Conservation (phyloP, 2,113 vertebrate genomes). For the Halichoerus grypus region DNA sequence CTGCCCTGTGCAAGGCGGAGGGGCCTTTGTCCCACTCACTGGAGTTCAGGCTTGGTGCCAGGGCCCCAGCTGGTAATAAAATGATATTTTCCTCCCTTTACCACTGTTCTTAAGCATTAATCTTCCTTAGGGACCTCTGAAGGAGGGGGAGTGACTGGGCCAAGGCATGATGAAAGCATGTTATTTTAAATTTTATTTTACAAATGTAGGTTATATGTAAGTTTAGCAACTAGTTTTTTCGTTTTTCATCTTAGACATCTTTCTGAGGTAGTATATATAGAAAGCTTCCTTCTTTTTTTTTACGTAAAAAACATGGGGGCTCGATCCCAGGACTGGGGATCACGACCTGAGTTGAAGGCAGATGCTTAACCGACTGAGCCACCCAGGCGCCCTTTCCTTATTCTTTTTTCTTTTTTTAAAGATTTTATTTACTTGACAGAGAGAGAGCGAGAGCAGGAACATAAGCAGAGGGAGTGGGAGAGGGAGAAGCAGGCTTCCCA, state of each 20-base stretch:
- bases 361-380: too few species aligned
- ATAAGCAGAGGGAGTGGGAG: too few species aligned
- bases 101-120: background rate
- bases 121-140: background rate
- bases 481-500: too few species aligned
- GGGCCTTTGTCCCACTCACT: background rate
- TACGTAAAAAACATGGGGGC: background rate
- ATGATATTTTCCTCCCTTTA: background rate
- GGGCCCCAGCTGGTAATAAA: background rate
- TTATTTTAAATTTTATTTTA: slow-evolving; percentile 34
- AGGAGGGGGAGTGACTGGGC: background rate
- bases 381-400: too few species aligned
- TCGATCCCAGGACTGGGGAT: background rate
- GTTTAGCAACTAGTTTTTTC: background rate
- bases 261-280: background rate
- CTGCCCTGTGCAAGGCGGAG: background rate
- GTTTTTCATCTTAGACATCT: background rate
- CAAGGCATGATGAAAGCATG: background rate
- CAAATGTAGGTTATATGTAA: background rate
- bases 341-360: too few species aligned
- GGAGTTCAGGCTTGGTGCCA: background rate
- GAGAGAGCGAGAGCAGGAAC: background rate
- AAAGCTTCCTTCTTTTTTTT: background rate
- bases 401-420: background rate
- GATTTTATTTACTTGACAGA: background rate